Evolutionary conservation across 1,140 invertebrate species (phyloP), one percentile per base, ranked within the genome.

Genomic region (Phenacoccus solenopsis): DNA sequence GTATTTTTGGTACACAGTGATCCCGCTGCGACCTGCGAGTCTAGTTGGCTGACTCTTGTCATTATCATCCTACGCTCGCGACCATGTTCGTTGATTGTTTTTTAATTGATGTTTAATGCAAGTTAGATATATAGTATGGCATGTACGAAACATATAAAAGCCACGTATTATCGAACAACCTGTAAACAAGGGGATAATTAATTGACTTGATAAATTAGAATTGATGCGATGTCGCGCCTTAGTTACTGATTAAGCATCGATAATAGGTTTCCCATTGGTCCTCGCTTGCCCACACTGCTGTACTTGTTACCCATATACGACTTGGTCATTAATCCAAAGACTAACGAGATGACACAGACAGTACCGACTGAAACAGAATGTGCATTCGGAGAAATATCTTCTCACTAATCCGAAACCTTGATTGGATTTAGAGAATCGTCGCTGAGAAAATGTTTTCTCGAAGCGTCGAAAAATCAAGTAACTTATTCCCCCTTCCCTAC

Each of bases 81-180:
- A n/a, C n/a, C n/a, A 3, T 49, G 30, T 32, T 13, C 13, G 5
- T n/a, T 49, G 38, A 49, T 49, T 49, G 38, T 49, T 49, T 49
- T 49, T 49, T 49, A 49, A 49, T 49, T 49, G 38, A 49, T 49
- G 38, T 49, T 49, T 49, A 49, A 49, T 49, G 38, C 38, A 49
- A 49, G 38, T 10, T 49, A 49, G 5, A n/a, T 32, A 32, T 32
- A 32, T 32, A 32, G 30, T 32, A 32, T n/a, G n/a, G n/a, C 5
- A 32, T 32, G 5, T 32, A 32, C 30, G 30, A 32, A 13, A n/a
- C n/a, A n/a, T n/a, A n/a, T n/a, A n/a, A 7, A 32, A 4, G 38
- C 38, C 20, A 49, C 38, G 38, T 49, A 49, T 10, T n/a, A 49
- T 32, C 30, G 5, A 13, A 32, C 38, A 49, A 16, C 38, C 38